A percentile compares a stretch with the other conserved stretches of the same genome.
Conservation (phyloP, 1,140 invertebrate genomes). For the Hyposmocoma kahamanoa region DNA sequence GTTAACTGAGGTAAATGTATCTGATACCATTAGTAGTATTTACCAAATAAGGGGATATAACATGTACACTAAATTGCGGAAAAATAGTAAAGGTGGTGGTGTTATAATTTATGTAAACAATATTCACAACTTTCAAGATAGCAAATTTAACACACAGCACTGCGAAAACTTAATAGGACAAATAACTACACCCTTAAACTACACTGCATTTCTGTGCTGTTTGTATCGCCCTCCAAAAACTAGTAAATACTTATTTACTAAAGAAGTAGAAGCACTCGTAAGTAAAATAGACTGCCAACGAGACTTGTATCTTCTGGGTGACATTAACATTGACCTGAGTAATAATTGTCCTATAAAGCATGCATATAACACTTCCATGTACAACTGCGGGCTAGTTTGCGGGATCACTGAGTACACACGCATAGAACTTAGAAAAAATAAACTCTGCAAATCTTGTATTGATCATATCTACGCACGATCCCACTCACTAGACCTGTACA, state of each 20-base stretch:
- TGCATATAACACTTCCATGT: conserved; percentile 5
- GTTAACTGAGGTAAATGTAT: not conserved
- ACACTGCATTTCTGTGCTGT: not conserved
- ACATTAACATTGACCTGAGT: conserved; percentile 4
- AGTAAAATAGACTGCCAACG: not conserved
- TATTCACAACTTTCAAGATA: not conserved
- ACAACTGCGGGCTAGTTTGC: conserved; percentile 9
- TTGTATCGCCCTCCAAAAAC: not conserved
- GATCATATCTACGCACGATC: conserved; percentile 17
- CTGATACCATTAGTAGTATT: not conserved
- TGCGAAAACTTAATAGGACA: not conserved
- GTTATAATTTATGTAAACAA: not conserved
- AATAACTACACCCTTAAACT: conserved; percentile 1
- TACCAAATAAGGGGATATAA: not conserved
- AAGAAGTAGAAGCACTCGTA: not conserved
- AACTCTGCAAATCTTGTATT: conserved; percentile 20
- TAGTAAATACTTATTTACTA: conserved; percentile 4
- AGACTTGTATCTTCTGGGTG: not conserved
- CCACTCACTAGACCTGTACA: conserved; percentile 17
- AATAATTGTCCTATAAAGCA: conserved; percentile 2
- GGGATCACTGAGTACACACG: conserved; percentile 17
- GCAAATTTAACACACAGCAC: not conserved
- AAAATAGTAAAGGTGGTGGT: not conserved
- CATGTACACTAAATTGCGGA: not conserved
- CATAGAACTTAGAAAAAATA: conserved; percentile 15